phyloP scores from a whole-genome alignment of 2,113 vertebrate genomes.

The Epinephelus lanceolatus region DNA sequence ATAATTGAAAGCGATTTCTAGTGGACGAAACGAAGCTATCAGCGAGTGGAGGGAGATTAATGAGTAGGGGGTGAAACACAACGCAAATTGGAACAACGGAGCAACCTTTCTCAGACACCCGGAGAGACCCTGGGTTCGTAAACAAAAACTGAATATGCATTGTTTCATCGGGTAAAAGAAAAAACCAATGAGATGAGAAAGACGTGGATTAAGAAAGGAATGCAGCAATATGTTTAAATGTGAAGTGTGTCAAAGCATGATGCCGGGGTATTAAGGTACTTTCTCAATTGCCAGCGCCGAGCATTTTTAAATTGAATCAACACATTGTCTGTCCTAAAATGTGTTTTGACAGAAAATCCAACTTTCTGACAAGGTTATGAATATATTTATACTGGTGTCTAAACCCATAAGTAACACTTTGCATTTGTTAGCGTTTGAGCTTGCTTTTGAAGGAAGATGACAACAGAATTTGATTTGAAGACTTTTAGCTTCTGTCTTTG shows the following conservation, averaged over 20 bases:
- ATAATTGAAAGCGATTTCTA: slow-evolving; percentile 84
- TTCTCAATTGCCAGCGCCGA: slow-evolving; percentile 3
- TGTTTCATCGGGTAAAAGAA: slow-evolving; percentile 30
- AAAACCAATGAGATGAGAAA: slow-evolving; percentile 52
- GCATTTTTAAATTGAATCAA: slow-evolving; percentile 50
- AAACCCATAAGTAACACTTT: slow-evolving; percentile 1
- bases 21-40: slow-evolving; percentile 80
- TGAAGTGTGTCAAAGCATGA: slow-evolving; percentile 63
- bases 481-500: not conserved
- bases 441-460: not conserved
- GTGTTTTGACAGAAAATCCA: slow-evolving; percentile 31
- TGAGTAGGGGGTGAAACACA: slow-evolving; percentile 72
- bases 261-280: slow-evolving; percentile 51
- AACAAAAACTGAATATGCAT: slow-evolving; percentile 75
- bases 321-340: slow-evolving; percentile 13
- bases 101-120: slow-evolving; percentile 68
- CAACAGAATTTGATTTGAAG: not conserved
- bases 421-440: not conserved
- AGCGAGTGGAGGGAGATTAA: slow-evolving; percentile 81
- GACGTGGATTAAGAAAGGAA: slow-evolving; percentile 41
- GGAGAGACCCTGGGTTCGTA: slow-evolving; percentile 63
- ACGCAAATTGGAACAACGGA: slow-evolving; percentile 67
- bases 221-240: slow-evolving; percentile 42
- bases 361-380: slow-evolving; percentile 26
- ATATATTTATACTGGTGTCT: slow-evolving; percentile 17